phyloP scores from a whole-genome alignment of 2,888 invertebrate species.

The Melanophora roralis region DNA sequence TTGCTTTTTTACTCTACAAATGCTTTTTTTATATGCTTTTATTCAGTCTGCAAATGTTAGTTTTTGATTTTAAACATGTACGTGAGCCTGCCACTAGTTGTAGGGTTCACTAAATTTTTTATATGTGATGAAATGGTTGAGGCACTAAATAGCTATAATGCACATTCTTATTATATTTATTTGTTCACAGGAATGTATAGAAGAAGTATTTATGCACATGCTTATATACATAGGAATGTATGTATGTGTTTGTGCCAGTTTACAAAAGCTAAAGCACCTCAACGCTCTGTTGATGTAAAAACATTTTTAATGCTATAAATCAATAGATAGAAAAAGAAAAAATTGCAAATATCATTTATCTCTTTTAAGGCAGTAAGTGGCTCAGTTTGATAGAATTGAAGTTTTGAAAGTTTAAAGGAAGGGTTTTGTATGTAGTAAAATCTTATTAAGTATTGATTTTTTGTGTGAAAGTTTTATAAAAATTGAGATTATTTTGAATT shows the following conservation, averaged over 20 bases:
- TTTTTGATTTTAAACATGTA: neutral
- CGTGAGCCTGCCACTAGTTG: neutral
- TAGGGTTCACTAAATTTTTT: conserved; percentile 8
- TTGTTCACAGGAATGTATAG: too few species aligned
- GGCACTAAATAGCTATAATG: neutral
- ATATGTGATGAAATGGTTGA: neutral
- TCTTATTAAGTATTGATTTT: too few species aligned
- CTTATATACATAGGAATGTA: too few species aligned
- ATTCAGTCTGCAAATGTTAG: neutral
- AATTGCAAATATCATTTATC: conserved; percentile 26
- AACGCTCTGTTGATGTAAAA: neutral
- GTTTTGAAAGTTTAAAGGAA: too few species aligned
- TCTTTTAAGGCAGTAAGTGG: conserved; percentile 17
- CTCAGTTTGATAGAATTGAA: too few species aligned
- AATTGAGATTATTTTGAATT: too few species aligned
- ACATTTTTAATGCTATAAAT: conserved; percentile 17
- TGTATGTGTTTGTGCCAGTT: neutral
- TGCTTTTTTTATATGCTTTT: neutral
- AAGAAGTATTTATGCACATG: too few species aligned
- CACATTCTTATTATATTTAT: too few species aligned
- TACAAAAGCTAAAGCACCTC: neutral
- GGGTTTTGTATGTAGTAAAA: too few species aligned
- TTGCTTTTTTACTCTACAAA: neutral
- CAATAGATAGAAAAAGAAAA: conserved; percentile 15
- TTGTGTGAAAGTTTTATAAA: too few species aligned